phyloP scores from a whole-genome alignment of 2,888 invertebrate species.

The Spisula solida region DNA sequence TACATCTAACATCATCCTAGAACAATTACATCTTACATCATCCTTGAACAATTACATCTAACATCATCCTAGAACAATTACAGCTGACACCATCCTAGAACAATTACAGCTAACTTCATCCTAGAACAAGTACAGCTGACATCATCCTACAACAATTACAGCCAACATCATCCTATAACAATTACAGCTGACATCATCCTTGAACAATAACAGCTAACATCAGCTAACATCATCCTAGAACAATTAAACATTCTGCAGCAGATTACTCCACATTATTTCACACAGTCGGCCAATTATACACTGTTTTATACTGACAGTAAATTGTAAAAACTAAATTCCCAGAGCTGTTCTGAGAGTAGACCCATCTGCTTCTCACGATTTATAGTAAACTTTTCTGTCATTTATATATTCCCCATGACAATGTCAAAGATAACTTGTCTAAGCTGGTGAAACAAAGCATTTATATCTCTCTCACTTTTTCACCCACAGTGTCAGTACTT shows the following conservation, averaged over 20 bases:
- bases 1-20: no score
- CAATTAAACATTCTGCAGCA: slow-evolving; percentile 1
- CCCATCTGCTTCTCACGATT: slow-evolving; percentile 40
- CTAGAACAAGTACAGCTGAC: no score
- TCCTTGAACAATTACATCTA: no score
- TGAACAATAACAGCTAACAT: no score
- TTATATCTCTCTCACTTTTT: background rate
- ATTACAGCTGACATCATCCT: no score
- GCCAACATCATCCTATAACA: no score
- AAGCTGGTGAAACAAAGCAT: background rate
- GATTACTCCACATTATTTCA: background rate
- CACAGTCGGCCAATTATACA: background rate
- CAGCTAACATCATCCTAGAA: background rate
- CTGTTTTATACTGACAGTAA: background rate
- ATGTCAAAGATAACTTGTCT: slow-evolving; percentile 28
- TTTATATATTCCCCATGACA: slow-evolving; percentile 33
- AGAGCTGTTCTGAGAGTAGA: slow-evolving; percentile 19
- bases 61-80: no score
- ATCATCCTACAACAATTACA: no score
- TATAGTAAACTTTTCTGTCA: slow-evolving; percentile 42
- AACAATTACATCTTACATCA: no score
- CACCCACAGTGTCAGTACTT: background rate
- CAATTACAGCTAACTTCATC: no score
- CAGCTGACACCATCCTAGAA: no score
- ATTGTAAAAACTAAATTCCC: background rate